Evolutionary conservation across 1,140 invertebrate species (phyloP).

Genomic region (Scylla paramamosain): DNA sequence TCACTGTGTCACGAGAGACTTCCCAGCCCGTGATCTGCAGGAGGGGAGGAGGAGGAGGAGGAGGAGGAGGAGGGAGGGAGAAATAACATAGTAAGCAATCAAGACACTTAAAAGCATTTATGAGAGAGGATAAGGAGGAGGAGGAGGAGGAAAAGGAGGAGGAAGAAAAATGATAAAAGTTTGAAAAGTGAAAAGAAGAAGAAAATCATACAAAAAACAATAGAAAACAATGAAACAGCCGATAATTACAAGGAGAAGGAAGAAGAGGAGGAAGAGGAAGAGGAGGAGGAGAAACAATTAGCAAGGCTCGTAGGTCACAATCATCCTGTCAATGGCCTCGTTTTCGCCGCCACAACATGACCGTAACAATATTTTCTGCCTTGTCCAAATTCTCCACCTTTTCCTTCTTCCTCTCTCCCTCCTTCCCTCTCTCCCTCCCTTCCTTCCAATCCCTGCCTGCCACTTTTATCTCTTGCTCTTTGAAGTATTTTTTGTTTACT

Average conservation of each 20-base stretch:
- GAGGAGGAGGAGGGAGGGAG: not conserved
- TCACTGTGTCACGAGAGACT: not conserved
- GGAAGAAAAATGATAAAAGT: not conserved
- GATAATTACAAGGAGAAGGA: not conserved
- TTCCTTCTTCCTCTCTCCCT: too few species aligned
- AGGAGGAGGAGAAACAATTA: not conserved
- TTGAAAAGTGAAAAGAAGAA: not conserved
- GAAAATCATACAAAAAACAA: not conserved
- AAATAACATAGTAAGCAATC: not conserved
- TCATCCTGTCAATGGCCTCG: not conserved
- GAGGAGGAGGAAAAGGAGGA: not conserved
- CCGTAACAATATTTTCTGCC: not conserved
- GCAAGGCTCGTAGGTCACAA: not conserved
- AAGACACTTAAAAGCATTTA: too few species aligned
- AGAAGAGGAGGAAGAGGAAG: not conserved
- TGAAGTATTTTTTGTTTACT: not conserved
- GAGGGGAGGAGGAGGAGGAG: not conserved
- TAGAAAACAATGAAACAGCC: not conserved
- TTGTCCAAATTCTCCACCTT: not conserved
- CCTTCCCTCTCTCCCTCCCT: too few species aligned
- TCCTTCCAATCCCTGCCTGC: too few species aligned
- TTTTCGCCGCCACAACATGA: not conserved
- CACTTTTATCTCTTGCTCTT: too few species aligned
- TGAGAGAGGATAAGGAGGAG: not conserved
- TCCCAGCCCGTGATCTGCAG: not conserved